Percentiles rank a stretch among this genome's conserved stretches.
Conservation (phyloP, 2,797 vertebrate genomes). For the Salmo trutta region DNA sequence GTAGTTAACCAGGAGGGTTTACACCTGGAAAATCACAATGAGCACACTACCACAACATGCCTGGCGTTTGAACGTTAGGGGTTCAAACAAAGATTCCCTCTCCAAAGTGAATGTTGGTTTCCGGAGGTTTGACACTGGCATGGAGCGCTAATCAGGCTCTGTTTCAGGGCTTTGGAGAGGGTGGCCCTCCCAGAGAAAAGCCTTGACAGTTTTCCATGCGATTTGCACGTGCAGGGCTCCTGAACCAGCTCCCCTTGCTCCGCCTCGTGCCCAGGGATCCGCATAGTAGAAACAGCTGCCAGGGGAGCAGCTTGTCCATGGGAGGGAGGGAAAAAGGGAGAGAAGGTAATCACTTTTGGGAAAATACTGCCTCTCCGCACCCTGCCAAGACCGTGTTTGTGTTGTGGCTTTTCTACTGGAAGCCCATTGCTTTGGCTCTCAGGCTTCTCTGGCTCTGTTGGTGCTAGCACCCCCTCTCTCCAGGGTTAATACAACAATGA, state of each 20-base stretch:
- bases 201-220: conserved; percentile 34
- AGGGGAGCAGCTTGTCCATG: conserved; percentile 68
- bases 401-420: conserved; percentile 56
- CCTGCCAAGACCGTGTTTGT: conserved; percentile 67
- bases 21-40: conserved; percentile 54
- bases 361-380: conserved; percentile 56
- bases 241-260: conserved; percentile 40
- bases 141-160: conserved; percentile 51
- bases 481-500: conserved; percentile 63
- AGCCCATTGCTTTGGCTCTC: conserved; percentile 24
- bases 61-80: conserved; percentile 19
- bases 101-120: conserved; percentile 35
- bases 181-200: conserved; percentile 16
- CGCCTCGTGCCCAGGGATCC: conserved; percentile 33
- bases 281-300: conserved; percentile 72
- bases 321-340: conserved; percentile 3
- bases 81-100: conserved; percentile 37
- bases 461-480: conserved; percentile 25
- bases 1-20: conserved; percentile 30
- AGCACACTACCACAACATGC: neutral
- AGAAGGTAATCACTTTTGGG: conserved; percentile 67
- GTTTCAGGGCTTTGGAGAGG: conserved; percentile 38
- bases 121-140: conserved; percentile 39
- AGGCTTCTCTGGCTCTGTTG: conserved; percentile 10
- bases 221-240: conserved; percentile 62